Conservation (phyloP, 2,113 vertebrate genomes). For the Phasianus colchicus region DNA sequence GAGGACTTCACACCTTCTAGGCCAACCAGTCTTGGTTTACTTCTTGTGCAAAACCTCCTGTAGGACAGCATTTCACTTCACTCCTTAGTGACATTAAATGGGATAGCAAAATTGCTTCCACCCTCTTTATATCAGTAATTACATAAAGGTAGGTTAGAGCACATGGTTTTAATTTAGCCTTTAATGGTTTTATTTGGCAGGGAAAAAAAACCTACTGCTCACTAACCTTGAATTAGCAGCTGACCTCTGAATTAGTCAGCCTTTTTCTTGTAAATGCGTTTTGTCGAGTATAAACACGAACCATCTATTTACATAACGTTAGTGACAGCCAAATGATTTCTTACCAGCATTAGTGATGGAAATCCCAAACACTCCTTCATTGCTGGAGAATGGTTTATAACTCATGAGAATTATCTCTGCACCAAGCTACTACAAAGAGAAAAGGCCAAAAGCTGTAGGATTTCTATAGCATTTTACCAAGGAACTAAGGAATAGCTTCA, state of each 20-base stretch:
- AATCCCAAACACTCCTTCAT: constrained; percentile 51
- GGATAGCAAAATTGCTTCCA: constrained; percentile 25
- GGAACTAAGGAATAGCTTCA: not conserved
- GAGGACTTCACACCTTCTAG: not conserved
- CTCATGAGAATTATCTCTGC: constrained; percentile 5
- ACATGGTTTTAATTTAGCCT: constrained; percentile 51
- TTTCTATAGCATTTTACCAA: not conserved
- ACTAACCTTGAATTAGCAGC: constrained; percentile 67
- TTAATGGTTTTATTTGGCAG: constrained; percentile 48
- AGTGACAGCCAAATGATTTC: constrained; percentile 62
- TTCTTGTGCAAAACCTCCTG: not conserved
- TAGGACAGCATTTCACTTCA: not conserved
- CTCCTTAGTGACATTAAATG: not conserved
- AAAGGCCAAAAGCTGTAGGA: not conserved
- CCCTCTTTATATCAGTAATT: constrained; percentile 33
- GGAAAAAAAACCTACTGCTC: not conserved
- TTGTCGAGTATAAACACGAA: constrained; percentile 57
- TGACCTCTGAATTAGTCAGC: constrained; percentile 52
- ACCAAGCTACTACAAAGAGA: not conserved
- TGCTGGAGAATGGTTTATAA: constrained; percentile 23
- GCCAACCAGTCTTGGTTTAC: not conserved
- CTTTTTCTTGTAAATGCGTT: constrained; percentile 64
- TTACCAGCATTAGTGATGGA: constrained; percentile 39
- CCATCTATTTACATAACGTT: constrained; percentile 51
- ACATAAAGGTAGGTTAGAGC: constrained; percentile 40